Base-by-base conservation (phyloP, 2,797 vertebrate species). In the Sebastes kiyomatsui region DNA sequence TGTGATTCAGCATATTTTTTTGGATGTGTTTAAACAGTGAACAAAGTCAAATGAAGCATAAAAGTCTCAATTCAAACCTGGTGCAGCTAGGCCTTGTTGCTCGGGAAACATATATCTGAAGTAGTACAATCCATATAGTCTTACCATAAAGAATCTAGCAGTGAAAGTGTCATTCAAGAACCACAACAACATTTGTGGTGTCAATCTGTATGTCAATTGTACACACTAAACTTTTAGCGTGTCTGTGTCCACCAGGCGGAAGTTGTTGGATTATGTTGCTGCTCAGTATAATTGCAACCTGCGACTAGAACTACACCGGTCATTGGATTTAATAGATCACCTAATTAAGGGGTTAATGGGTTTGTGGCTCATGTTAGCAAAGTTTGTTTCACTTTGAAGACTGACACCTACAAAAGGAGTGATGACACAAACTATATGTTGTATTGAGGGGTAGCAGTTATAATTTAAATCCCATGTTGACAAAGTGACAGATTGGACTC, bases 321-420 rank as follows among this genome's bases (percentile, higher is more conserved):
- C 7, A 75, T 30, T 75, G 62, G 62, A 72, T 84, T 80, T 56
- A 62, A 23, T 10, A 10, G 49, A 67, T 80, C 52, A 56, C 18
- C 30, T 42, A 58, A 73, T 75, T 61, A 62, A 71, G 14, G n/a
- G 49, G 25, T 52, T 60, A 54, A 67, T 67, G 54, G 11, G 12
- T 27, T 74, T 75, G 16, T 75, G 69, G n/a, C 5, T 10, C 54
- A 35, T 64, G n/a, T 55, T 67, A 14, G n/a, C 2, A 28, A 16
- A 22, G 55, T 52, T 22, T 61, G 56, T 56, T 75, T 77, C 20
- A 35, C 52, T 65, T 46, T 54, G 11, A 49, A 69, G 13, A 23
- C 56, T 28, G 16, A 58, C 22, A 12, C 28, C 28, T 23, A 13
- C 12, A 4, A 59, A 59, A 33, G 2, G 35, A 52, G 4, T 3